phyloP scores from a whole-genome alignment of 2,888 invertebrate species.

The Barypeithes pellucidus region DNA sequence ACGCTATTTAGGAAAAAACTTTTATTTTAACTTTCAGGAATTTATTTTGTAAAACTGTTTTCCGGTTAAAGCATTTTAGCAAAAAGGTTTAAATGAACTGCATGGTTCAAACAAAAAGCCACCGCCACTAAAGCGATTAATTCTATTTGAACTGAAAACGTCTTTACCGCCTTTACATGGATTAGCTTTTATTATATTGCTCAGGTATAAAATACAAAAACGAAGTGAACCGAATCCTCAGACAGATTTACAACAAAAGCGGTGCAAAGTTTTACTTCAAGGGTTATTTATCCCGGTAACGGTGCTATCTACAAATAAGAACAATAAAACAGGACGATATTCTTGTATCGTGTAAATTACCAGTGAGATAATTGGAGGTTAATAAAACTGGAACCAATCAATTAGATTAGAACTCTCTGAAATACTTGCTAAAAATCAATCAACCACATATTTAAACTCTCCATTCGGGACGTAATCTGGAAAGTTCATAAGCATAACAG shows the following conservation, averaged over 20 bases:
- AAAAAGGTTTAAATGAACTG: slow-evolving; percentile 1
- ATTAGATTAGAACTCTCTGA: too few species aligned
- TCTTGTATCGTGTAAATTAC: neutral
- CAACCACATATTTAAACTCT: too few species aligned
- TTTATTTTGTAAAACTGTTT: neutral
- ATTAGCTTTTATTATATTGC: slow-evolving; percentile 48
- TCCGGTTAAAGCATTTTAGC: neutral
- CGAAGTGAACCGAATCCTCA: slow-evolving; percentile 35
- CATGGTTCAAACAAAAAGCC: neutral
- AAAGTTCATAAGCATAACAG: too few species aligned
- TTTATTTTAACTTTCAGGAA: too few species aligned
- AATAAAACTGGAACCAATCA: too few species aligned
- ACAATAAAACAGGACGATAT: slow-evolving; percentile 12
- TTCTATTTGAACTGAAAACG: slow-evolving; percentile 38
- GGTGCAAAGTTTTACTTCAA: slow-evolving; percentile 43
- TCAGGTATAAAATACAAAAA: slow-evolving; percentile 45
- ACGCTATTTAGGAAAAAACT: too few species aligned
- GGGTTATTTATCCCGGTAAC: slow-evolving; percentile 44
- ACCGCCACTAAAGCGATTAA: slow-evolving; percentile 32
- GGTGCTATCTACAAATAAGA: slow-evolving; percentile 41
- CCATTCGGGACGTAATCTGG: too few species aligned
- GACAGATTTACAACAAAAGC: slow-evolving; percentile 40
- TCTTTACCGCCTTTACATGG: slow-evolving; percentile 43
- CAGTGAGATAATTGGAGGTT: neutral
- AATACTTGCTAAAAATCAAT: too few species aligned